These are phyloP conservation scores for Stenurella melanura DNA, from an alignment of 2,888 invertebrate genomes.

Conservation along the genomic window DNA sequence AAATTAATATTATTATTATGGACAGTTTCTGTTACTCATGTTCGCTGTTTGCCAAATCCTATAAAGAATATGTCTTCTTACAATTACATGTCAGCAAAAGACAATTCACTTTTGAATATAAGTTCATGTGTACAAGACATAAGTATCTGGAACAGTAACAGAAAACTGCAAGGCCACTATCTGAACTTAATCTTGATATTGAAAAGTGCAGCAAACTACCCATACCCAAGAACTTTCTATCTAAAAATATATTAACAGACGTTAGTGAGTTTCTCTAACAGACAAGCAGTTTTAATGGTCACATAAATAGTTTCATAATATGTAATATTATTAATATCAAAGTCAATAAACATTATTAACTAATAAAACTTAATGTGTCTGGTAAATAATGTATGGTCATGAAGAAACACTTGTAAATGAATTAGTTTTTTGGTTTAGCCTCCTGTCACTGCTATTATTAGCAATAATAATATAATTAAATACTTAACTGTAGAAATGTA, in stretches of 20 bases:
- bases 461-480: background rate
- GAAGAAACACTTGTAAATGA: background rate
- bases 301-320: too few species aligned
- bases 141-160: background rate
- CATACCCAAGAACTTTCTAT: background rate
- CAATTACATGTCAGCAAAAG: too few species aligned
- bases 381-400: background rate
- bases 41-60: too few species aligned
- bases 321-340: too few species aligned
- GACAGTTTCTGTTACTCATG: too few species aligned
- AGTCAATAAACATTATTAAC: too few species aligned
- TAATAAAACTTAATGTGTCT: background rate
- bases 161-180: background rate
- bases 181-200: background rate
- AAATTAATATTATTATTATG: too few species aligned
- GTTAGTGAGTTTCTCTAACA: background rate
- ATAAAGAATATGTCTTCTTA: too few species aligned
- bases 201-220: background rate
- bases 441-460: background rate
- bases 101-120: too few species aligned
- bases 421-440: background rate
- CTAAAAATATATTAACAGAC: background rate
- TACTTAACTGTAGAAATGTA: background rate
- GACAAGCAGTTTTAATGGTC: too few species aligned
- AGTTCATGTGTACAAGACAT: too few species aligned